A percentile compares a stretch with the other conserved stretches of the same genome.
Conservation (phyloP, 2,113 vertebrate genomes). For the Leucopsar rothschildi region DNA sequence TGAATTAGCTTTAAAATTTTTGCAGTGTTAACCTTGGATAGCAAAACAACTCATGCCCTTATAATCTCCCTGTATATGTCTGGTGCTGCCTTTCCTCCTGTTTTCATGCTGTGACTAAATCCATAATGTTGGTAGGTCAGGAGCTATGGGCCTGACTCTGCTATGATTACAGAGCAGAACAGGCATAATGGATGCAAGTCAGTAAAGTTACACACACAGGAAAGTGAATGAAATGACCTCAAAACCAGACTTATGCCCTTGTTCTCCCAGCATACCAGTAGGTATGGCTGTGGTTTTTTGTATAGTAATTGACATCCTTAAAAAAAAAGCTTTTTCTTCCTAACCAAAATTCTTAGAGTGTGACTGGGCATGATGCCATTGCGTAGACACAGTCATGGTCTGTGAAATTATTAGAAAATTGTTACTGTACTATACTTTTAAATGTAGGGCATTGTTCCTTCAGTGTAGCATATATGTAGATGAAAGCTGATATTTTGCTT, state of each 20-base stretch:
- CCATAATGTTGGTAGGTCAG: background rate
- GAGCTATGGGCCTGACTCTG: background rate
- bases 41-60: background rate
- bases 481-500: background rate
- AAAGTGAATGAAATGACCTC: background rate
- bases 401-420: background rate
- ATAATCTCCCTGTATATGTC: background rate
- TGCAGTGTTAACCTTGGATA: background rate
- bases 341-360: background rate
- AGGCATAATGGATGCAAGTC: background rate
- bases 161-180: background rate
- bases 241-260: background rate
- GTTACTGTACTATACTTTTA: background rate
- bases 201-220: background rate
- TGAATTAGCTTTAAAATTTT: background rate
- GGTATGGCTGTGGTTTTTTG: background rate
- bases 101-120: background rate
- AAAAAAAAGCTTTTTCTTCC: background rate
- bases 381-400: background rate
- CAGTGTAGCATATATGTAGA: background rate
- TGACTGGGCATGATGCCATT: background rate
- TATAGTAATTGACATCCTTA: background rate
- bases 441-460: background rate
- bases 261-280: background rate
- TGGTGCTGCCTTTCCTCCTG: background rate